Evolutionary conservation across 2,888 invertebrate species (phyloP), one percentile per base, ranked within the genome.

Genomic region (Hybos culiciformis): DNA sequence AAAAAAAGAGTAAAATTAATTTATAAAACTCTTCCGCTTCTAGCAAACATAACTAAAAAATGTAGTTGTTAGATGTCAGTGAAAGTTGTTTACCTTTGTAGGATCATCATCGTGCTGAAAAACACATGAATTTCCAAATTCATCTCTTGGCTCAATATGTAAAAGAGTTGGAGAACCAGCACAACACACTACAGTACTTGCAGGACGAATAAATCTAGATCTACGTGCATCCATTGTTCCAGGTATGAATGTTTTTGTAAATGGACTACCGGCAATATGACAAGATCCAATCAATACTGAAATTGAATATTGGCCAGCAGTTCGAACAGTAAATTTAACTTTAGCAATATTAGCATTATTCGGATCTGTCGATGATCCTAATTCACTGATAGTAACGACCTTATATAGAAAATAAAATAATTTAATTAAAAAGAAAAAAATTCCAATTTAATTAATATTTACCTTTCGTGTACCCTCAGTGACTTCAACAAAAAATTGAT

Each of bases 291-390:
- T 83, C 65, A 85, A 75, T 43, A 93, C 78, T 39, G 83, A 81
- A 52, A 94, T 82, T 57, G 79, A 76, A 68, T 94, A 93, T 53
- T 83, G 79, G 24, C 93, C 93, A 17, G 92, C 85, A 52, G 84
- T 83, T 50, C 92, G 78, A 47, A 92, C 92, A 6, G 88, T 90
- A 69, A 93, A 94, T 62, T 90, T 88, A 42, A 88, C 87, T 54
- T 83, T 80, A 41, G 88, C 88, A 34, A 83, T 78, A 66, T 93
- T 86, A 43, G 86, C 87, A 58, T 79, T 79, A 55, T 82, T 78
- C 17, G 88, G 86, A 64, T 90, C 85, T 24, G 78, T 78, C 8
- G 85, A 83, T 3, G 90, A 90, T 36, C 91, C 92, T 57, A 91
- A 70, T 69, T 92, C 90, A 55, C 85, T 78, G 48, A 90, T 80